Conservation (phyloP, 2,113 vertebrate species). For the Nyctereutes procyonoides region DNA sequence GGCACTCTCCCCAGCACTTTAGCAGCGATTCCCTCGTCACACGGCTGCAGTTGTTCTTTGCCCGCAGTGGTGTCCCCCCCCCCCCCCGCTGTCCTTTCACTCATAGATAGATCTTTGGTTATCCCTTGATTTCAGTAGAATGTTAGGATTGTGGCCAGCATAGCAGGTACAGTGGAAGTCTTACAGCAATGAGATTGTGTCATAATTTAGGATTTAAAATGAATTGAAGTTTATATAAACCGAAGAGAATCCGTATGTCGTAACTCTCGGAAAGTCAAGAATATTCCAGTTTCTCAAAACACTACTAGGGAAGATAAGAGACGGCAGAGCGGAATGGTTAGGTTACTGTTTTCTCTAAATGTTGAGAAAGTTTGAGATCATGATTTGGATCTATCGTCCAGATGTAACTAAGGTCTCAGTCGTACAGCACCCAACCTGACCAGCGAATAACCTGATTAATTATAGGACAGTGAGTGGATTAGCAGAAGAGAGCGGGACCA, state of each 20-base stretch:
- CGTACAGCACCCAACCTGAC: not conserved
- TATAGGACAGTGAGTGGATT: conserved; percentile 45
- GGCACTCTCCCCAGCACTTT: conserved; percentile 77
- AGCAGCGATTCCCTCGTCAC: conserved; percentile 77
- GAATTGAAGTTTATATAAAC: conserved; percentile 77
- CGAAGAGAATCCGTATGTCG: conserved; percentile 41
- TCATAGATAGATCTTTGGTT: conserved; percentile 1
- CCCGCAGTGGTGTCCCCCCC: conserved; percentile 71
- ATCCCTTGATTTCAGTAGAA: conserved; percentile 60
- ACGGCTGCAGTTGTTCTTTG: conserved; percentile 60
- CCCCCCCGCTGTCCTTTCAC: conserved; percentile 61
- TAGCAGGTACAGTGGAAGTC: conserved; percentile 79
- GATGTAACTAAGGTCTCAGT: conserved; percentile 35
- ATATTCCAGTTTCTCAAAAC: conserved; percentile 47
- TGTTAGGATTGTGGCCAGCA: conserved; percentile 77
- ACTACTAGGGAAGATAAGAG: conserved; percentile 22
- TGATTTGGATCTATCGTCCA: conserved; percentile 60
- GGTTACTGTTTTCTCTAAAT: conserved; percentile 48
- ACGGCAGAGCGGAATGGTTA: conserved; percentile 22
- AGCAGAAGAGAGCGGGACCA: conserved; percentile 61
- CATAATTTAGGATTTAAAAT: conserved; percentile 78
- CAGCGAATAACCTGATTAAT: conserved; percentile 29
- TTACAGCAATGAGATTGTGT: conserved; percentile 76
- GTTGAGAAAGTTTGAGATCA: conserved; percentile 46
- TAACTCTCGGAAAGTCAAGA: conserved; percentile 60